phyloP scores from a whole-genome alignment of 2,113 vertebrate genomes.

The Leptosomus discolor region DNA sequence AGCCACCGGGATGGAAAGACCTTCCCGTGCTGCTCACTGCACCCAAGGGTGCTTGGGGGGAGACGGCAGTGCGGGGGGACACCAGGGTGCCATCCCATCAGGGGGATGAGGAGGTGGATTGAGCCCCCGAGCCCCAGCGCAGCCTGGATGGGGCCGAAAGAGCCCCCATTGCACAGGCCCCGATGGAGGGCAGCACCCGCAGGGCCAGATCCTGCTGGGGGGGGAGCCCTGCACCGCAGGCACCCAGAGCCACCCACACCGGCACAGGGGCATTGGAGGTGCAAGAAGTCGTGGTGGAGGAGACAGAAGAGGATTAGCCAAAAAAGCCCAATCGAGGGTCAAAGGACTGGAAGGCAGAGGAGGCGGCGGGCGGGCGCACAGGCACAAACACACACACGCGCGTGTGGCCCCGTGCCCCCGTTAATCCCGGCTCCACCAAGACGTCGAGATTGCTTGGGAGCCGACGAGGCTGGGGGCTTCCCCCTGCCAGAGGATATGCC shows the following conservation, averaged over 20 bases:
- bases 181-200: accelerated
- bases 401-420: accelerated
- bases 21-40: background rate
- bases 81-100: background rate
- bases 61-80: accelerated
- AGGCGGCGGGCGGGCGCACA: accelerated
- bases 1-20: background rate
- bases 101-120: background rate
- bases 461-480: accelerated
- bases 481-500: background rate
- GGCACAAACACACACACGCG: no score
- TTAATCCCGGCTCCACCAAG: background rate
- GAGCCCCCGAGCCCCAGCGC: accelerated
- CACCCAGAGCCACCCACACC: background rate
- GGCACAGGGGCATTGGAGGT: background rate
- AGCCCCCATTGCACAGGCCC: accelerated
- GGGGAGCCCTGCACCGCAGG: accelerated
- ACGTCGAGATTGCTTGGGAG: background rate
- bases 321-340: background rate
- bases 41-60: background rate
- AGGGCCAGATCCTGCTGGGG: no score
- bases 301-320: background rate
- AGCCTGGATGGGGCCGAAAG: background rate
- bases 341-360: background rate
- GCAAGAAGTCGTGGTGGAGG: background rate